Percentiles rank a stretch among this genome's conserved stretches.
phyloP scores from a whole-genome alignment of 1,140 invertebrate genomes.

The Brachionus asplanchnoidis region DNA sequence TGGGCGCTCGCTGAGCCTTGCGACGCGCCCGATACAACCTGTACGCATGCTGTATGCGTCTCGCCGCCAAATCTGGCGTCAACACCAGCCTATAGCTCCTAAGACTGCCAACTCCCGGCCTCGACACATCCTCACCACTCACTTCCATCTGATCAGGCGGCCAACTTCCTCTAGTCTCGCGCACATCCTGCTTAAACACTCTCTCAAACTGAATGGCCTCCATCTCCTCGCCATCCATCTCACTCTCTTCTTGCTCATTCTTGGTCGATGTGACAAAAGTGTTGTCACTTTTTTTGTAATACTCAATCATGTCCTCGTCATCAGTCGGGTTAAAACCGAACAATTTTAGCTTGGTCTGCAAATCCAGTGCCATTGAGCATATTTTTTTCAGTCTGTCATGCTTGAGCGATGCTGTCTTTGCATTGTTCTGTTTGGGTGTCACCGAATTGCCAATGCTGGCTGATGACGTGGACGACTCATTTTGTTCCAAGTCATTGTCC shows the following conservation, averaged over 20 bases:
- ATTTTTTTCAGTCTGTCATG: conserved; percentile 33
- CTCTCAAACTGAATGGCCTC: not conserved
- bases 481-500: not conserved
- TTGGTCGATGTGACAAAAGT: conserved; percentile 22
- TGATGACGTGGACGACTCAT: not conserved
- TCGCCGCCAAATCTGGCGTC: conserved; percentile 15
- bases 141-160: not conserved
- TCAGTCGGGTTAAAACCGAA: conserved; percentile 33
- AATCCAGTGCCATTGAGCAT: conserved; percentile 38
- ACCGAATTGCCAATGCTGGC: not conserved
- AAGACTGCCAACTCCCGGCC: not conserved
- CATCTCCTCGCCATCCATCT: not conserved
- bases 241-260: not conserved
- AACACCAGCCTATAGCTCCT: not conserved
- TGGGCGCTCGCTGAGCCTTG: not conserved
- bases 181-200: conserved; percentile 22
- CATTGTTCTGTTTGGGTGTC: not conserved
- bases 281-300: not conserved
- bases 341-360: conserved; percentile 32
- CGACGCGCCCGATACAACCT: not conserved
- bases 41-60: conserved; percentile 12
- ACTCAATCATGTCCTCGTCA: conserved; percentile 13
- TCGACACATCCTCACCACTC: not conserved
- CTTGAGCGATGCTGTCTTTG: not conserved
- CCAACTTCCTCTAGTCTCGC: not conserved